Evolutionary conservation across 2,113 vertebrate genomes (phyloP), one percentile per base, ranked within the genome.

Genomic region (Callorhinus ursinus): DNA sequence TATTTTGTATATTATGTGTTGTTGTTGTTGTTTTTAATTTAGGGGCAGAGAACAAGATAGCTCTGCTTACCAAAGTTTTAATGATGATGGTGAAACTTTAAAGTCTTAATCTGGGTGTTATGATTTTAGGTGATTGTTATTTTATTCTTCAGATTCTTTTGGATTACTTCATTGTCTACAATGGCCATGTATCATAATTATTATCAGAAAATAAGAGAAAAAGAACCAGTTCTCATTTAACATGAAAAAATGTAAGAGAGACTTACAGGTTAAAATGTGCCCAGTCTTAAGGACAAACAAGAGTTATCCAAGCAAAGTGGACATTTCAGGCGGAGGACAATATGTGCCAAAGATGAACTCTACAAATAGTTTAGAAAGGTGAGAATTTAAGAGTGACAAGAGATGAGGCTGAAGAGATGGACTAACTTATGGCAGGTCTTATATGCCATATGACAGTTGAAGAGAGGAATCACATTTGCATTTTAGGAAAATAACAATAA

Each of bases 401-500:
- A 79, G 22, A 82, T 42, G 24, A 95, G 71, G 42, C 92, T 65
- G 36, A 16, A 90, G n/a, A 82, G 4, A 92, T 2, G 80, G 28
- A 89, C 9, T 2, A 82, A 81, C 4, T 85, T 42, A 81, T 4
- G 6, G 22, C n/a, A 28, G 4, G 3, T 79, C 31, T 59, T n/a
- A 55, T 4, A 86, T 16, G 18, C 6, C 36, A 36, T 19, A n/a
- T 26, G 22, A 93, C 57, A 63, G 26, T 36, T 33, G 4, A 94
- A 86, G 12, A 87, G 57, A 93, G n/a, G 71, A 72, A 39, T 79
- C 53, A 57, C 11, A 59, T 12, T 65, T 79, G 53, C 57, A 72
- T 74, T 95, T 90, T 90, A 96, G 22, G 51, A 92, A 95, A 93
- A 82, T 81, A 76, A 91, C 85, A 91, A 65, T 26, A 92, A 95